A percentile compares a stretch with the other conserved stretches of the same genome.
These are phyloP conservation scores for Trisateles emortualis DNA, from an alignment of 2,888 invertebrate genomes.

Conservation along the genomic window DNA sequence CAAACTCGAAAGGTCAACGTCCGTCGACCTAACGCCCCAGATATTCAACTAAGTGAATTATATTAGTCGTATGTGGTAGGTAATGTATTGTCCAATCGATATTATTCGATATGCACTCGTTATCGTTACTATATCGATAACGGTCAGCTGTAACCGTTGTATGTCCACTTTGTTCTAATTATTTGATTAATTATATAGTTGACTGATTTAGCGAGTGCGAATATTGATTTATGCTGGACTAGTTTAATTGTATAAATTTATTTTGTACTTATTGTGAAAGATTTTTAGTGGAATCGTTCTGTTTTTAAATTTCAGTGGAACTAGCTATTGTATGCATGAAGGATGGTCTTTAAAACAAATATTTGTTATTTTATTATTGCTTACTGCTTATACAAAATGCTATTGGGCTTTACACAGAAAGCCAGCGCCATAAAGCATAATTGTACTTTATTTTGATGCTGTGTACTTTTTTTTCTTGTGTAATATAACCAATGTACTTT, in stretches of 20 bases:
- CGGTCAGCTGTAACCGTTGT: constrained; percentile 41
- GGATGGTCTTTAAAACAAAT: too few relatives aligned
- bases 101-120: constrained; percentile 47
- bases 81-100: constrained; percentile 37
- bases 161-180: constrained; percentile 30
- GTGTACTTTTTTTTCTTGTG: too few relatives aligned
- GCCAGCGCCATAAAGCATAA: too few relatives aligned
- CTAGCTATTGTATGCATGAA: too few relatives aligned
- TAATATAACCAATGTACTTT: too few relatives aligned
- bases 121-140: constrained; percentile 41
- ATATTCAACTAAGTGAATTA: constrained; percentile 42
- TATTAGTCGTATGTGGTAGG: constrained; percentile 30
- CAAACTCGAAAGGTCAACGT: constrained; percentile 46
- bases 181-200: constrained; percentile 28
- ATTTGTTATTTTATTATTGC: too few relatives aligned
- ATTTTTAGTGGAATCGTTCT: neutral
- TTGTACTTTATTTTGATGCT: too few relatives aligned
- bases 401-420: too few relatives aligned
- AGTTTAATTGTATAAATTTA: neutral
- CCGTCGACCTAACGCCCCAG: constrained; percentile 35
- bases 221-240: neutral
- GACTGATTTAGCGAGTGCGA: neutral
- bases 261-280: neutral
- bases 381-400: too few relatives aligned
- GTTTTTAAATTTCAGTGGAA: too few relatives aligned